These are phyloP conservation scores for Steinernema scapterisci DNA, from an alignment of 2,888 invertebrate genomes.

Conservation along the genomic window DNA sequence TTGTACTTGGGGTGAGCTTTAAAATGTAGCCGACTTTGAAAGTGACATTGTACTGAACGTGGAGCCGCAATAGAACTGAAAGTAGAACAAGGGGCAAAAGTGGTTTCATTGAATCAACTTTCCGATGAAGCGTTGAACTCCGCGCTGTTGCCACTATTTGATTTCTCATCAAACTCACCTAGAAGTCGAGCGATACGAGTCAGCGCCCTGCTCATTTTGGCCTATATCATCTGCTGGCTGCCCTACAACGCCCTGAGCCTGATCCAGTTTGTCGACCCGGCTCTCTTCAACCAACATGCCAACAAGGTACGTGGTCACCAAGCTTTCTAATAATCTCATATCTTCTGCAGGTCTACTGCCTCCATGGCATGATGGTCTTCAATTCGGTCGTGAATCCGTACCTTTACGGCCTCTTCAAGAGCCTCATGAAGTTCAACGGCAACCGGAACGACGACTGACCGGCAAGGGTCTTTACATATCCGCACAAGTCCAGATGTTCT, in stretches of 20 bases:
- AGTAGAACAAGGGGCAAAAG: too few relatives aligned
- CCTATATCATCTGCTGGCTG: conserved; percentile 66
- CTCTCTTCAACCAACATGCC: conserved; percentile 49
- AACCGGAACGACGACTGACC: conserved; percentile 24
- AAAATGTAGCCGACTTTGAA: too few relatives aligned
- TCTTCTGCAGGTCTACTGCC: conserved; percentile 53
- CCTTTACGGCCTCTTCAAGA: conserved; percentile 56
- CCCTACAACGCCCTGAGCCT: conserved; percentile 63
- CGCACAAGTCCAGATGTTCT: not conserved
- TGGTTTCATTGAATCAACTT: too few relatives aligned
- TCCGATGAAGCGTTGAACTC: too few relatives aligned
- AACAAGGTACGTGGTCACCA: conserved; percentile 39
- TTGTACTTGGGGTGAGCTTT: too few relatives aligned
- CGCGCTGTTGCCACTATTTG: not conserved
- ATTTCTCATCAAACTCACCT: conserved; percentile 21
- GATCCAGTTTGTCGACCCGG: conserved; percentile 57
- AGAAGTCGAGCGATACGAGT: conserved; percentile 64
- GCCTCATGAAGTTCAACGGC: conserved; percentile 18
- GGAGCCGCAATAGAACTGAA: too few relatives aligned
- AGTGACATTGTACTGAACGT: too few relatives aligned
- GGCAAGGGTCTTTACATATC: not conserved
- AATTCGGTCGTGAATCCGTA: conserved; percentile 66
- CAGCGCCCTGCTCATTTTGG: conserved; percentile 60
- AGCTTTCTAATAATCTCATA: not conserved
- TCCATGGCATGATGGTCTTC: conserved; percentile 64